These are phyloP conservation scores for Coreoperca whiteheadi DNA, from an alignment of 2,113 vertebrate species.

Conservation along the genomic window DNA sequence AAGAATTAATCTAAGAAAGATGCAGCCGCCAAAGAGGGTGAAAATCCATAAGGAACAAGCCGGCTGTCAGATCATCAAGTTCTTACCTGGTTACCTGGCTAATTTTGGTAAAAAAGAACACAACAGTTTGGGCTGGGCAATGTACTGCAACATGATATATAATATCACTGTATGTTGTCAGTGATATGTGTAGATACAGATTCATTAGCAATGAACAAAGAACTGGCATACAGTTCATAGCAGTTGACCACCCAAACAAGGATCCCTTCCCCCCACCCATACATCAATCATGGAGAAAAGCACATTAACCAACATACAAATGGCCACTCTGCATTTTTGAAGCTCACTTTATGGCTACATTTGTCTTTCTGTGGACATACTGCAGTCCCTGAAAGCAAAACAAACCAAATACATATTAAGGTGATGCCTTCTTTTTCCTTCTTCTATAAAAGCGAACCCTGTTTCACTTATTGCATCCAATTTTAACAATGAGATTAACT, in stretches of 20 bases:
- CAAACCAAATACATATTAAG: constrained; percentile 25
- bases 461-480: constrained; percentile 34
- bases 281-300: constrained; percentile 3
- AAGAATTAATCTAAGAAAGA: not conserved
- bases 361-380: constrained; percentile 14
- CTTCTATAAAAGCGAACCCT: constrained; percentile 2
- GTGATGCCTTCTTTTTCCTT: constrained; percentile 3
- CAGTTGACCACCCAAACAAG: not conserved
- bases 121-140: not conserved
- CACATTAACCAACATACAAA: not conserved
- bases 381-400: constrained; percentile 6
- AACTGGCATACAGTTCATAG: not conserved
- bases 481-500: constrained; percentile 59
- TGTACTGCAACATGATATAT: not conserved
- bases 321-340: not conserved
- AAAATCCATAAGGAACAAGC: not conserved
- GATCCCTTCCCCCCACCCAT: not conserved
- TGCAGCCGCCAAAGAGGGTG: not conserved
- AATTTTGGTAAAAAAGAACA: constrained; percentile 3
- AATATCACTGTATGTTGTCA: not conserved
- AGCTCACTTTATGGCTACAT: not conserved
- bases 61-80: constrained; percentile 2
- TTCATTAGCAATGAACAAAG: not conserved
- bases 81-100: not conserved
- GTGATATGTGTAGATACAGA: not conserved